Percentiles rank a stretch among this genome's conserved stretches.
These are phyloP conservation scores for Autographa gamma DNA, from an alignment of 2,888 invertebrate species.

Conservation along the genomic window DNA sequence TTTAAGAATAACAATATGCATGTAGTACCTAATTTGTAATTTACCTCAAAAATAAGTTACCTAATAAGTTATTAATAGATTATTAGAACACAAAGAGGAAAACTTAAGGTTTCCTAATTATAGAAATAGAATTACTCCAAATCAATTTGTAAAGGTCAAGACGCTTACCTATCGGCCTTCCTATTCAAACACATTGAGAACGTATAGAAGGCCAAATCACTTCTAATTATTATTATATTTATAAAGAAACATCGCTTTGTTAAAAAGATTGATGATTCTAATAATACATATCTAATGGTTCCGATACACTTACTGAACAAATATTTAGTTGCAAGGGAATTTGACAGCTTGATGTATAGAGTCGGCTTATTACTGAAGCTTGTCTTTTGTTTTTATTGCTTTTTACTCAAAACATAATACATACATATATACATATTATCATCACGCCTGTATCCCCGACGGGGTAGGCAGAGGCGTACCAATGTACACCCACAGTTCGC, in stretches of 20 bases:
- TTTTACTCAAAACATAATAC: constrained; percentile 10
- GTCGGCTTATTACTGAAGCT: constrained; percentile 40
- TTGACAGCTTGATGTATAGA: constrained; percentile 60
- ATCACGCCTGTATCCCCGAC: no score
- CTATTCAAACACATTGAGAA: neutral
- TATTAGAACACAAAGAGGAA: neutral
- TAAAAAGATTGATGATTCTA: constrained; percentile 53
- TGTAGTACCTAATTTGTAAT: no score
- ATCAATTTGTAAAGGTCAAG: constrained; percentile 5
- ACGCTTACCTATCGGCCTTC: neutral
- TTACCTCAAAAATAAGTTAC: neutral
- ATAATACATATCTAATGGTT: constrained; percentile 52
- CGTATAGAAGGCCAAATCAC: constrained; percentile 2
- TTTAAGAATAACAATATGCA: no score
- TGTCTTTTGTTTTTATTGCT: constrained; percentile 26
- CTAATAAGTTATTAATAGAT: no score
- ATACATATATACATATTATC: no score
- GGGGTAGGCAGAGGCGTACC: no score
- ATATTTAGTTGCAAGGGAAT: constrained; percentile 57
- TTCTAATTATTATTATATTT: constrained; percentile 45
- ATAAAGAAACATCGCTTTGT: constrained; percentile 53
- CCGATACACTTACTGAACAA: constrained; percentile 56
- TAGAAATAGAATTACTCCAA: neutral
- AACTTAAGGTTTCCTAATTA: neutral
- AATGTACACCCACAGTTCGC: no score